Evolutionary conservation across 1,140 invertebrate genomes (phyloP).

Genomic region (Diploscapter pachys): DNA sequence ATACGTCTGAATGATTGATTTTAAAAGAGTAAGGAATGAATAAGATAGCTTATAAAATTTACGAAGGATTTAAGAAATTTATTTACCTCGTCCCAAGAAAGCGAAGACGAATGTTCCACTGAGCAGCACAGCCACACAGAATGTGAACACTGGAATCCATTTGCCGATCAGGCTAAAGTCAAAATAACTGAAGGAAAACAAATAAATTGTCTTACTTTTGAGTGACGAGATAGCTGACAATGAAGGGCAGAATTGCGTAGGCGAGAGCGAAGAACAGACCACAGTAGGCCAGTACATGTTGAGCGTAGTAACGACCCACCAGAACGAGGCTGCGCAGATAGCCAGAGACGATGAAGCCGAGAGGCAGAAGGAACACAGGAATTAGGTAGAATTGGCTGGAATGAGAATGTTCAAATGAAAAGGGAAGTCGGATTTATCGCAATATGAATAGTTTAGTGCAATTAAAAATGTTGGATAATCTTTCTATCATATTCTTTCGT

Average conservation of each 20-base stretch:
- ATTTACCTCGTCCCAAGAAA: slow-evolving; percentile 32
- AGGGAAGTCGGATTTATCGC: neutral
- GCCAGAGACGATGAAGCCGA: slow-evolving; percentile 28
- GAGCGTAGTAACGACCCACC: slow-evolving; percentile 31
- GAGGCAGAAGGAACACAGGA: slow-evolving; percentile 14
- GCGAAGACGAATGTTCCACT: slow-evolving; percentile 23
- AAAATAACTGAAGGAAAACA: neutral
- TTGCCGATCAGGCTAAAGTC: slow-evolving; percentile 22
- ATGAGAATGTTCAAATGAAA: slow-evolving; percentile 2
- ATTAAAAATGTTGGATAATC: neutral
- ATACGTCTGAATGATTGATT: neutral
- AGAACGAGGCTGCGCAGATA: slow-evolving; percentile 27
- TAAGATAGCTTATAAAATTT: neutral
- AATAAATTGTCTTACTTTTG: slow-evolving; percentile 28
- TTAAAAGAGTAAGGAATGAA: neutral
- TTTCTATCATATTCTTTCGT: neutral
- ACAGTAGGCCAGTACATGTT: slow-evolving; percentile 27
- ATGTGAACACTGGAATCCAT: slow-evolving; percentile 29
- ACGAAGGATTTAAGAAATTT: neutral
- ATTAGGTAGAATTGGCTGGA: slow-evolving; percentile 17
- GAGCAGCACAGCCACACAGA: slow-evolving; percentile 22
- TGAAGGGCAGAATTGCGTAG: slow-evolving; percentile 22
- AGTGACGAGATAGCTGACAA: slow-evolving; percentile 20
- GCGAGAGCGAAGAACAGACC: slow-evolving; percentile 20
- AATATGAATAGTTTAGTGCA: neutral